Evolutionary conservation across 2,797 vertebrate species (phyloP), one percentile per base, ranked within the genome.

Genomic region (Myoxocephalus aenaeus): DNA sequence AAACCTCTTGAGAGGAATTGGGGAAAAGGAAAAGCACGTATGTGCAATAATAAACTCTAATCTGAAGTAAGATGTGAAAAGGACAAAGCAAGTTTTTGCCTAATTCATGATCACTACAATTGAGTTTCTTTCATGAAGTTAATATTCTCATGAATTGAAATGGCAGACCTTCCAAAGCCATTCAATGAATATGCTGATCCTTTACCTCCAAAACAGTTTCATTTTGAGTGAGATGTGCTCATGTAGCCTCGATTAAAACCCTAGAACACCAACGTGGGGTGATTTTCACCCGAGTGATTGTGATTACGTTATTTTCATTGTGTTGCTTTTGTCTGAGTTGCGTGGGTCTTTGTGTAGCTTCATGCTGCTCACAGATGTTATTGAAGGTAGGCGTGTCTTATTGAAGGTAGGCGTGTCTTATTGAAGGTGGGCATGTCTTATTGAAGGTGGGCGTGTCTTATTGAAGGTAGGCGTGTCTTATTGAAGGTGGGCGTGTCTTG

Each of bases 181-280:
- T 75, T 63, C 56, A 77, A 85, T 89, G 73, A 74, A 76, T 72
- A 83, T 81, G 76, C 82, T 64, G 58, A 73, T 77, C 77, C 73
- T 87, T 88, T 66, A 63, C 74, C 77, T 68, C 67, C 75, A 73
- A 80, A 65, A 73, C 78, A 78, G 77, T 87, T 85, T 88, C 63
- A 79, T 72, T 89, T 68, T 80, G 59, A 58, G 68, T 67, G 73
- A 86, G 67, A 90, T 87, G 83, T 86, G 77, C 85, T 82, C 70
- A 84, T 84, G n/a, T 44, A 44, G 61, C 61, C 83, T 70, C 82
- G 88, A 91, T n/a, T n/a, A n/a, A n/a, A n/a, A n/a, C n/a, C 25
- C 25, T 27, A 27, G 25, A 27, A 27, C 25, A 27, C 25, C 2
- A 27, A 27, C 25, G 25, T 27, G 1, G 1, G 25, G 25, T 27